Percentiles rank a stretch among this genome's conserved stretches.
Conservation (phyloP, 2,888 invertebrate species). For the Dasysyrphus albostriatus region DNA sequence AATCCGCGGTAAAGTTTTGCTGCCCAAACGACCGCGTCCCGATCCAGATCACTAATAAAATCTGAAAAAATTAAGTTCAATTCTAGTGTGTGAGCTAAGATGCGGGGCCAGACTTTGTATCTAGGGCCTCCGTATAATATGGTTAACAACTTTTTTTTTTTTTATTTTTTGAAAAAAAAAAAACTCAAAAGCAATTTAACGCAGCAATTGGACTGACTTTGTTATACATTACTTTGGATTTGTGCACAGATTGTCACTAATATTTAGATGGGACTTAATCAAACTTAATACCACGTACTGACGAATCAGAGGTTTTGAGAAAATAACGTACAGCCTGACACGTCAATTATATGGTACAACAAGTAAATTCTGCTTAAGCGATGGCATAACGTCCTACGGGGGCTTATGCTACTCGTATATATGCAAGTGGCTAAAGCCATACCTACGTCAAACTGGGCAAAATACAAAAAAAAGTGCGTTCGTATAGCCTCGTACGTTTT, state of each 20-base stretch:
- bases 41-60: conserved; percentile 74
- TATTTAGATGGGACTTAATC: conserved; percentile 75
- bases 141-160: conserved; percentile 42
- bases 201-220: conserved; percentile 69
- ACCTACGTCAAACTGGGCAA: conserved; percentile 6
- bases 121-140: conserved; percentile 66
- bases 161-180: conserved; percentile 30
- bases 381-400: conserved; percentile 27
- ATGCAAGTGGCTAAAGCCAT: not conserved
- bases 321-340: conserved; percentile 67
- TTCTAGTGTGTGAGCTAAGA: conserved; percentile 60
- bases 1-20: conserved; percentile 64
- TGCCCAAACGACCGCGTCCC: conserved; percentile 73
- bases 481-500: not conserved
- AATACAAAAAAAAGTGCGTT: conserved; percentile 28
- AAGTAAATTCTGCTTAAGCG: conserved; percentile 31
- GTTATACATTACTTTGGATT: conserved; percentile 64
- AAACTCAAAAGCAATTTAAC: conserved; percentile 68
- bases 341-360: conserved; percentile 56
- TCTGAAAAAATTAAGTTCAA: conserved; percentile 71
- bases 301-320: conserved; percentile 67
- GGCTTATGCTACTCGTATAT: not conserved
- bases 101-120: conserved; percentile 70
- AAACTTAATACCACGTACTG: conserved; percentile 66
- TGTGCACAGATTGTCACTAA: conserved; percentile 73